Conservation (phyloP, 2,797 vertebrate genomes). For the Iguana delicatissima region DNA sequence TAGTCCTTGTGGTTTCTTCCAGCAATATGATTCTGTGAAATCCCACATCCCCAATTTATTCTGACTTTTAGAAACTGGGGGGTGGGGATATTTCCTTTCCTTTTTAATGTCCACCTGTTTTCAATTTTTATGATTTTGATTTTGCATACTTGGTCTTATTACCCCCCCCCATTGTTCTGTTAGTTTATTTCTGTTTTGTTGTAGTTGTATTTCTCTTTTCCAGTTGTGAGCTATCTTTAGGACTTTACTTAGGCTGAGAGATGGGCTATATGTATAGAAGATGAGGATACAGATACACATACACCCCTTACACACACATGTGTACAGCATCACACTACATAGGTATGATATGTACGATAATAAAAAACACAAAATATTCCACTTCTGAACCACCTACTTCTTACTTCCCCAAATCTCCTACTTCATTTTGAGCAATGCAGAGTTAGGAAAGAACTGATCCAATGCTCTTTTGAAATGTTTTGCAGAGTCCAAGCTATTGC, state of each 20-base stretch:
- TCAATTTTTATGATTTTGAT: background rate
- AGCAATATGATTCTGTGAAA: no score
- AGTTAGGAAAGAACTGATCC: slow-evolving; percentile 2
- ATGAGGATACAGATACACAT: background rate
- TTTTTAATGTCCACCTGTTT: no score
- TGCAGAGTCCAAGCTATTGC: slow-evolving; percentile 15
- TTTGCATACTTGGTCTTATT: background rate
- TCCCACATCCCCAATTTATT: background rate
- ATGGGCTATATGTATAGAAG: background rate
- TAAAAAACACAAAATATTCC: background rate
- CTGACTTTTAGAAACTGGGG: background rate
- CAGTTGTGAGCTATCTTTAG: background rate
- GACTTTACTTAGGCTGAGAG: background rate
- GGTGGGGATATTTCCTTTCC: no score
- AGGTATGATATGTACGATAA: background rate
- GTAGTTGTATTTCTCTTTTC: background rate
- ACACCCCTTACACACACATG: background rate
- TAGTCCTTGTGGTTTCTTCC: no score
- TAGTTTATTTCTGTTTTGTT: background rate
- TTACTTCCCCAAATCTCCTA: background rate
- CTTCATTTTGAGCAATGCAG: slow-evolving; percentile 10
- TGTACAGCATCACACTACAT: background rate
- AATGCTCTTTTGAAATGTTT: background rate
- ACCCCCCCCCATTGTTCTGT: background rate
- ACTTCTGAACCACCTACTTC: background rate